Conservation (phyloP, 1,140 invertebrate species). For the Drosophila malerkotliana region DNA sequence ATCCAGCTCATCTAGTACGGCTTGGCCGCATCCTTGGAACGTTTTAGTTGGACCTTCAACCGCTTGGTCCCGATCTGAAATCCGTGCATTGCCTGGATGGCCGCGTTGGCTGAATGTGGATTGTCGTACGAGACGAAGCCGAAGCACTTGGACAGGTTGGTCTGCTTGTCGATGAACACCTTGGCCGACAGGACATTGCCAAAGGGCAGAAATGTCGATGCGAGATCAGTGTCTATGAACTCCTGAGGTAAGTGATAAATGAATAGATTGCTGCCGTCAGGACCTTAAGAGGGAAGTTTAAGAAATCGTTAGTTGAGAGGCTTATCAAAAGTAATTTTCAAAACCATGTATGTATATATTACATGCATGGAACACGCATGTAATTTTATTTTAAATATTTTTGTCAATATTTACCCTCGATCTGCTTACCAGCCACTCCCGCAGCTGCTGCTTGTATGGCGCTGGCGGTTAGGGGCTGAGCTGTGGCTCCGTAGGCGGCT, state of each 20-base stretch:
- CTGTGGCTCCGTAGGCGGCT: conserved; percentile 56
- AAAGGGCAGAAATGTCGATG: conserved; percentile 97
- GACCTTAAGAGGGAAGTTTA: conserved; percentile 85
- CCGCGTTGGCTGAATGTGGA: conserved; percentile 94
- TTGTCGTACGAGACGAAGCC: conserved; percentile 99
- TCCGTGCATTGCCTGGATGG: conserved; percentile 98
- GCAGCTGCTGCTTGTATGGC: conserved; percentile 75
- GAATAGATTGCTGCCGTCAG: conserved; percentile 98
- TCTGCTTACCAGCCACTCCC: conserved; percentile 80
- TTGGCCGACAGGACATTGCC: conserved; percentile 98
- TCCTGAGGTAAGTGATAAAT: conserved; percentile 99
- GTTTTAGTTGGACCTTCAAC: conserved; percentile 98
- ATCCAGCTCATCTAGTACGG: conserved; percentile 87
- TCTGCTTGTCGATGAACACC: conserved; percentile 99
- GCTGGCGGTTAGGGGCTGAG: conserved; percentile 62
- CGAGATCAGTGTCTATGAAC: conserved; percentile 97
- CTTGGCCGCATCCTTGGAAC: conserved; percentile 95
- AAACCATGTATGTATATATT: too few relatives aligned
- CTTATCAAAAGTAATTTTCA: too few relatives aligned
- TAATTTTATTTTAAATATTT: not conserved
- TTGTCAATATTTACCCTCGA: conserved; percentile 66
- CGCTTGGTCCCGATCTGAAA: conserved; percentile 99
- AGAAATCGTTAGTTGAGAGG: not conserved
- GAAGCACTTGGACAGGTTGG: conserved; percentile 99
- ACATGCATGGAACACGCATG: too few relatives aligned